Conservation (phyloP, 2,888 invertebrate genomes). For the Agelastica alni region DNA sequence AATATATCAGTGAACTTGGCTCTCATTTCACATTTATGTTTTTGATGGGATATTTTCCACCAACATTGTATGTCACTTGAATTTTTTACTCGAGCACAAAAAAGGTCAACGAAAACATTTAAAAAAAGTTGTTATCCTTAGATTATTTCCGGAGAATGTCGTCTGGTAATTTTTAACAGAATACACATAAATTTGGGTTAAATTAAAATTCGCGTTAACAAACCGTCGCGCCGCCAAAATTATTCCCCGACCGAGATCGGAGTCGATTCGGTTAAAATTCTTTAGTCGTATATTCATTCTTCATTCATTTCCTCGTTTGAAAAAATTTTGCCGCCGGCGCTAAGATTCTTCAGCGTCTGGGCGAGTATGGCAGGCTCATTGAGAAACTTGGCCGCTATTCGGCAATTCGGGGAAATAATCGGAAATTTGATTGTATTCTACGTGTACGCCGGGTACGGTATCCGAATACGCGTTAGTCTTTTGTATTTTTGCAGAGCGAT, state of each 20-base stretch:
- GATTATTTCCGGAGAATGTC: too few species aligned
- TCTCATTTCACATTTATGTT: too few species aligned
- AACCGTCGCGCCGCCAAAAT: background rate
- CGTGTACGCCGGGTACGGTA: conserved; percentile 4
- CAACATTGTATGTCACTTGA: too few species aligned
- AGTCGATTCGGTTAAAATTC: background rate
- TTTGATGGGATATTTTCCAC: too few species aligned
- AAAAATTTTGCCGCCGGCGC: conserved; percentile 40
- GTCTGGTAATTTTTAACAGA: too few species aligned
- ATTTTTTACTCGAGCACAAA: too few species aligned
- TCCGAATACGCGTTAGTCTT: background rate
- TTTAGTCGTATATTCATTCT: conserved; percentile 11
- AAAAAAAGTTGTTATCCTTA: too few species aligned
- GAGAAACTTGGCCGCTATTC: conserved; percentile 29
- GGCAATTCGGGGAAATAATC: conserved; percentile 28
- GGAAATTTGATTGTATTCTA: conserved; percentile 27
- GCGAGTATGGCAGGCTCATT: conserved; percentile 28
- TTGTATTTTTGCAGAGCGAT: background rate
- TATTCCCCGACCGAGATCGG: background rate
- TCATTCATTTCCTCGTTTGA: conserved; percentile 32
- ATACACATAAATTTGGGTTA: too few species aligned
- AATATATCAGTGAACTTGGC: too few species aligned
- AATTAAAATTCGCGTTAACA: background rate
- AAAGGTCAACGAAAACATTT: too few species aligned
- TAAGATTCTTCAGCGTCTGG: conserved; percentile 42